Conservation (phyloP, 2,888 invertebrate species). For the Nipponacmea schrenckii region DNA sequence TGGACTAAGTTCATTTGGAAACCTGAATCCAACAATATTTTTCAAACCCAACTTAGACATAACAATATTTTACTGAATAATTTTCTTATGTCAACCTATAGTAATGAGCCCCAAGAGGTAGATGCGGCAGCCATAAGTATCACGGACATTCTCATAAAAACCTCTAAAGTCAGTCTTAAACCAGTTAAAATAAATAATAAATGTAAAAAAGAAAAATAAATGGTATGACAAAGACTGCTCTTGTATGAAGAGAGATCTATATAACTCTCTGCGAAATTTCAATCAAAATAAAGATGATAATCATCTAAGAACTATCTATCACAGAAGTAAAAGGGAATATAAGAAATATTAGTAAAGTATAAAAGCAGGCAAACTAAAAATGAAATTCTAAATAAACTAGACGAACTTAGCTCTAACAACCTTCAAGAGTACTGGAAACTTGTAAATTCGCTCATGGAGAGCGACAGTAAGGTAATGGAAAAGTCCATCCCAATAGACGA, state of each 20-base stretch:
- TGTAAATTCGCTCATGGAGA: no score
- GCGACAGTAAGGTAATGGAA: no score
- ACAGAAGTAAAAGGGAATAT: not conserved
- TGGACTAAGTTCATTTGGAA: not conserved
- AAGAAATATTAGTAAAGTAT: not conserved
- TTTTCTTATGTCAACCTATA: not conserved
- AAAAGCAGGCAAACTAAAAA: not conserved
- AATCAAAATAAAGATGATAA: not conserved
- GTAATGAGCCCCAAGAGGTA: not conserved
- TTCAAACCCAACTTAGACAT: not conserved
- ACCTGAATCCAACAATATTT: constrained; percentile 4
- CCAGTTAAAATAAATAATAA: not conserved
- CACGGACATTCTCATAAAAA: not conserved
- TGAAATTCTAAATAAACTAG: not conserved
- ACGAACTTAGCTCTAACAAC: not conserved
- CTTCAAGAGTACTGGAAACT: not conserved
- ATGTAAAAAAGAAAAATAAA: not conserved
- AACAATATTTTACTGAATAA: not conserved
- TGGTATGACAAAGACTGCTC: not conserved
- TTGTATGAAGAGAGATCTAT: not conserved
- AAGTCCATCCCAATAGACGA: not conserved
- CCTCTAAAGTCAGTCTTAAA: not conserved
- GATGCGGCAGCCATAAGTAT: not conserved
- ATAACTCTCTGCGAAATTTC: not conserved
- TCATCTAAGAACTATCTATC: not conserved